Evolutionary conservation across 2,113 vertebrate species (phyloP).

Genomic region (Lasiurus cinereus): DNA sequence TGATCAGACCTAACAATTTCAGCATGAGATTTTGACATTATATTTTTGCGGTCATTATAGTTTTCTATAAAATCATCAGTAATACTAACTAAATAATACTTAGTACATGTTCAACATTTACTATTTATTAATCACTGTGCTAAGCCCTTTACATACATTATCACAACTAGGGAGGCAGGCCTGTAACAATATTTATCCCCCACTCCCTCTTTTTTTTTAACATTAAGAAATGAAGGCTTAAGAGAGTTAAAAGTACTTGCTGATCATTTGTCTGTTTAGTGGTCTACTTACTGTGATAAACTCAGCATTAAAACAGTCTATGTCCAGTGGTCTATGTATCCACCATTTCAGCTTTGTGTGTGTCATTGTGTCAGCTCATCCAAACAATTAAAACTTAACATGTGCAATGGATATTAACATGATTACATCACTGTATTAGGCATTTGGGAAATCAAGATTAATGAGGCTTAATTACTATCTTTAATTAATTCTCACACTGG

Average conservation of each 20-base stretch:
- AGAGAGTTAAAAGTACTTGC: not conserved
- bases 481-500: not conserved
- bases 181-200: not conserved
- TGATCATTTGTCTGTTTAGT: not conserved
- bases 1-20: not conserved
- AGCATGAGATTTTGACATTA: not conserved
- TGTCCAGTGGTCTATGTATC: not conserved
- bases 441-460: slow-evolving; percentile 36
- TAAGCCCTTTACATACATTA: not conserved
- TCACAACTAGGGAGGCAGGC: not conserved
- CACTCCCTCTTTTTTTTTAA: not conserved
- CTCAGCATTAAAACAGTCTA: not conserved
- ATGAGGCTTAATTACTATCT: slow-evolving; percentile 1
- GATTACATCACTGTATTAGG: not conserved
- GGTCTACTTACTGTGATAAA: not conserved
- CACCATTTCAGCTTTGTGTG: not conserved
- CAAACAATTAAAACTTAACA: not conserved
- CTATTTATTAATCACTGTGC: not conserved
- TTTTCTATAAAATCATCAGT: not conserved
- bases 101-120: not conserved
- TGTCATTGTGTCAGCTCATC: not conserved
- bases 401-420: not conserved
- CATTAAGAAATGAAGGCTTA: not conserved
- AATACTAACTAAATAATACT: not conserved
- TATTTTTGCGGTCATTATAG: not conserved